Evolutionary conservation across 2,888 invertebrate genomes (phyloP).

Genomic region (Euzophera pinguis): DNA sequence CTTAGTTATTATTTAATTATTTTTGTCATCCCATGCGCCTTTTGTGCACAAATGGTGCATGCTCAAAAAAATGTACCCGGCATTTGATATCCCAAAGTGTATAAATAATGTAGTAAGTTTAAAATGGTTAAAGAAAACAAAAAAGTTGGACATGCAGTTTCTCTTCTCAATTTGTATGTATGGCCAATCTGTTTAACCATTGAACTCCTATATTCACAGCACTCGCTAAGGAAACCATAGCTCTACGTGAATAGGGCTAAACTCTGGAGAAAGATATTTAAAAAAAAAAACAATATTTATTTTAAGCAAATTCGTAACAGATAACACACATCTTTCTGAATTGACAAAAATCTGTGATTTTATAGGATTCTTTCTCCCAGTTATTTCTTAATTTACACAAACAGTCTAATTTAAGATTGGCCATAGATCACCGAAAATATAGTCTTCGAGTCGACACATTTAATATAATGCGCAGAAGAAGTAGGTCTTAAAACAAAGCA

Average conservation of each 20-base stretch:
- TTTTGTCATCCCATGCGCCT: constrained; percentile 52
- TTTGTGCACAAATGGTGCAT: constrained; percentile 37
- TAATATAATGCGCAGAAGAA: neutral
- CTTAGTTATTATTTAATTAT: constrained; percentile 33
- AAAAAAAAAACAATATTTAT: too few relatives aligned
- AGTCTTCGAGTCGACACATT: constrained; percentile 1
- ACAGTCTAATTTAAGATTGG: constrained; percentile 1
- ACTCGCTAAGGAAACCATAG: neutral
- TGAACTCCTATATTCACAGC: neutral
- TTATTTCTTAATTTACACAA: neutral
- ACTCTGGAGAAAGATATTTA: neutral
- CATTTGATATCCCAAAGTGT: constrained; percentile 17
- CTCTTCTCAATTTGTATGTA: constrained; percentile 8
- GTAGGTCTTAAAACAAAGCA: neutral
- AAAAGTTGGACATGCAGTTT: constrained; percentile 31
- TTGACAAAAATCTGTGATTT: too few relatives aligned
- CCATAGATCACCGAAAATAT: constrained; percentile 8
- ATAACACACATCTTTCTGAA: too few relatives aligned
- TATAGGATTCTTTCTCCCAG: neutral
- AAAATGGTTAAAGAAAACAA: constrained; percentile 20
- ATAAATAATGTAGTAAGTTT: constrained; percentile 6
- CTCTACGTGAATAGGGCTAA: neutral
- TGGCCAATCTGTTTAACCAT: constrained; percentile 10
- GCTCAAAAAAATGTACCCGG: constrained; percentile 27
- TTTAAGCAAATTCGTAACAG: too few relatives aligned